Evolutionary conservation across 2,113 vertebrate species (phyloP).

Genomic region (Colistium nudipinnis): DNA sequence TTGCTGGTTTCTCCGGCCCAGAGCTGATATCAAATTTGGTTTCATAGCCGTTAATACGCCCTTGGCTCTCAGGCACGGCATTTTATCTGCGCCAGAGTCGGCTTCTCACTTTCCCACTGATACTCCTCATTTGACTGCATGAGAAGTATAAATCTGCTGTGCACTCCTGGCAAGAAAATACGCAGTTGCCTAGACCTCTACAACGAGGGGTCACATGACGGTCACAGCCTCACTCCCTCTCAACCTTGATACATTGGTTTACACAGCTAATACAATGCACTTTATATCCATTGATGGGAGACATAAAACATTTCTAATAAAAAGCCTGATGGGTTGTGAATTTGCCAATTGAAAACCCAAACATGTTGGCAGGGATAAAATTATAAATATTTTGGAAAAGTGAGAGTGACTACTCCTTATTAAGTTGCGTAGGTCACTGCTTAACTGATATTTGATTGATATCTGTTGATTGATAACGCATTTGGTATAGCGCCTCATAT

Average conservation of each 20-base stretch:
- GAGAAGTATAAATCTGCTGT: constrained; percentile 52
- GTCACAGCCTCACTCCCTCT: constrained; percentile 32
- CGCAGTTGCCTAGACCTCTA: constrained; percentile 22
- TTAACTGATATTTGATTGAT: constrained; percentile 33
- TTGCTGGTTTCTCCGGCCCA: constrained; percentile 34
- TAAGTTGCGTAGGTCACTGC: constrained; percentile 6
- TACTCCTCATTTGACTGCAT: constrained; percentile 56
- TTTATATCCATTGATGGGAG: constrained; percentile 35
- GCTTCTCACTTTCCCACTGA: constrained; percentile 50
- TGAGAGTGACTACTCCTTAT: constrained; percentile 37
- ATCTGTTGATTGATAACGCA: constrained; percentile 29
- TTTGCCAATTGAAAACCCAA: constrained; percentile 47
- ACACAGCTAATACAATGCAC: constrained; percentile 24
- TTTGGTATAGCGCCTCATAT: constrained; percentile 42
- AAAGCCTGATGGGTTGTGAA: constrained; percentile 33
- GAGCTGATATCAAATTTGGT: constrained; percentile 58
- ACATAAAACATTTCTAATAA: constrained; percentile 53
- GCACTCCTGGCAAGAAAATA: constrained; percentile 24
- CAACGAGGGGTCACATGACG: constrained; percentile 43
- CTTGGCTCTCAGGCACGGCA: constrained; percentile 47
- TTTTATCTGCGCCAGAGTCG: constrained; percentile 50
- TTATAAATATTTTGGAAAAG: constrained; percentile 30
- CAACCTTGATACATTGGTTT: constrained; percentile 8
- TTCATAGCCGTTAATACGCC: constrained; percentile 39
- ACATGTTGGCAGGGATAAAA: constrained; percentile 19